These are phyloP conservation scores for Chaetogeoica ovagalla DNA, from an alignment of 2,888 invertebrate genomes.

Conservation along the genomic window DNA sequence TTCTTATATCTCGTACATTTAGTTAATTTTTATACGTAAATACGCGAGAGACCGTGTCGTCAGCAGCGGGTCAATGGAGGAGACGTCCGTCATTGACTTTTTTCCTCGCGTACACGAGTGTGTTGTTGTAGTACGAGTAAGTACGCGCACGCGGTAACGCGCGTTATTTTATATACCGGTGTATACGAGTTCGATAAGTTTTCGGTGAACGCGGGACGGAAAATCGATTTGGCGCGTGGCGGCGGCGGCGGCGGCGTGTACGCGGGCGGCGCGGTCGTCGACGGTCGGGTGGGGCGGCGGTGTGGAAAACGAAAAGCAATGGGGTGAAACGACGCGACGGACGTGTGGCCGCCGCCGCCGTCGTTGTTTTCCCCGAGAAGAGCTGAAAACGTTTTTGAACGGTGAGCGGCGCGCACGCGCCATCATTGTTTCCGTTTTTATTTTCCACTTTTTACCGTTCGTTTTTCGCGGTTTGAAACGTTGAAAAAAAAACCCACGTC, in stretches of 20 bases:
- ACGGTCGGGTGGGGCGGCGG: not conserved
- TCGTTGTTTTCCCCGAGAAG: conserved; percentile 3
- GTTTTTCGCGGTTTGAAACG: conserved; percentile 7
- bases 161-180: conserved; percentile 8
- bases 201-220: conserved; percentile 30
- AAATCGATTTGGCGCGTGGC: conserved; percentile 40
- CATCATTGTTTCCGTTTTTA: conserved; percentile 15
- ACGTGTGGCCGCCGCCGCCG: conserved; percentile 22
- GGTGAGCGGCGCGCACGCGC: not conserved
- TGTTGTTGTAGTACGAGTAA: not conserved
- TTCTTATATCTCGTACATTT: too few species aligned
- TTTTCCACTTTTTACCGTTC: not conserved
- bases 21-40: too few species aligned
- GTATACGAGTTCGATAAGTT: conserved; percentile 7
- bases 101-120: too few species aligned
- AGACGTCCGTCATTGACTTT: too few species aligned
- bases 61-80: too few species aligned
- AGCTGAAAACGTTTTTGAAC: conserved; percentile 10
- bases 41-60: too few species aligned
- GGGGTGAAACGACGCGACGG: conserved; percentile 23
- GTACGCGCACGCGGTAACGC: too few species aligned
- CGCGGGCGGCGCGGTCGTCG: not conserved
- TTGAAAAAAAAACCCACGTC: not conserved
- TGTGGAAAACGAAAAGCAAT: not conserved
- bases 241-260: conserved; percentile 1